Evolutionary conservation across 2,888 invertebrate genomes (phyloP).

Genomic region (Melikaiella ostensackeni): DNA sequence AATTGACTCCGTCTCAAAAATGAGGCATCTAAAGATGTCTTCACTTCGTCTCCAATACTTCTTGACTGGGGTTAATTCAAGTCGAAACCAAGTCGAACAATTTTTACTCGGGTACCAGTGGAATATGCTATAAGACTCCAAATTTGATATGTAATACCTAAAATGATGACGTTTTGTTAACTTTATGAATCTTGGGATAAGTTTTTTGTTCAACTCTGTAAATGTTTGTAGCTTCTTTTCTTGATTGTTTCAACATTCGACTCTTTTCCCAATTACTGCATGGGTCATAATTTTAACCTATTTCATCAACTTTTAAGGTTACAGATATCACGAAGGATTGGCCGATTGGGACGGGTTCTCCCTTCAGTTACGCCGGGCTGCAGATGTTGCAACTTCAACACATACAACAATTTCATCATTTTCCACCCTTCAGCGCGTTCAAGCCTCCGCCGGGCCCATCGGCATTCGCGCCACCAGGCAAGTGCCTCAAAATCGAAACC

Average conservation of each 20-base stretch:
- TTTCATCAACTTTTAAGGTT: slow-evolving; percentile 58
- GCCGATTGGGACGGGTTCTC: slow-evolving; percentile 80
- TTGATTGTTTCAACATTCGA: not conserved
- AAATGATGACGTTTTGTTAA: no score
- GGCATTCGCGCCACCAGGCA: slow-evolving; percentile 84
- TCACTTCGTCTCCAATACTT: no score
- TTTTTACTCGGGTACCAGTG: no score
- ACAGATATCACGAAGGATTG: slow-evolving; percentile 80
- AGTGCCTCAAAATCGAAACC: slow-evolving; percentile 79
- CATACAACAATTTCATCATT: slow-evolving; percentile 83
- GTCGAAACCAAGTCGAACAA: no score
- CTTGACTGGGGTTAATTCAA: no score
- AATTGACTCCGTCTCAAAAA: no score
- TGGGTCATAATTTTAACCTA: not conserved
- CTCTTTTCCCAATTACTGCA: not conserved
- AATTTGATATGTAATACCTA: no score
- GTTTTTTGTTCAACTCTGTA: no score
- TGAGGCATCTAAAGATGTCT: no score
- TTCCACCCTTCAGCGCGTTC: slow-evolving; percentile 81
- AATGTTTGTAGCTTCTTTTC: not conserved
- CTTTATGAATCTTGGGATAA: no score
- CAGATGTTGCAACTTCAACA: slow-evolving; percentile 86
- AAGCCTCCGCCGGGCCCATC: slow-evolving; percentile 81
- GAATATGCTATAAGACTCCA: no score
- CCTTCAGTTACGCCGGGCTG: slow-evolving; percentile 81